Conservation (phyloP, 2,888 invertebrate genomes). For the Acleris emargana region DNA sequence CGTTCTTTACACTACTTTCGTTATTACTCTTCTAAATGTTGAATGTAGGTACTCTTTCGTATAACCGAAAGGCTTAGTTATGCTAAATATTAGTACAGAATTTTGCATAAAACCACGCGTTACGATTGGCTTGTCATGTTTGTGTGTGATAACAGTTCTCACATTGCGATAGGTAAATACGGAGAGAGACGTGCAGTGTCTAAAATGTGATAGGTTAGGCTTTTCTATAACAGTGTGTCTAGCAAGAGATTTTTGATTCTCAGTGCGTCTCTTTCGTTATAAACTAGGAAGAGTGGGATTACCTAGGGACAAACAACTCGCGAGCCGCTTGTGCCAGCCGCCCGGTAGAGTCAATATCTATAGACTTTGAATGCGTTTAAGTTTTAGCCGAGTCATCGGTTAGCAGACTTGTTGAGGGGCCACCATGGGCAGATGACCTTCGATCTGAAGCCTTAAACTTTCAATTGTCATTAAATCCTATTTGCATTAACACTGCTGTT, state of each 20-base stretch:
- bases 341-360: neutral
- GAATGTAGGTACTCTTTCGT: too few species aligned
- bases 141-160: slow-evolving; percentile 12
- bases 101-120: slow-evolving; percentile 14
- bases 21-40: slow-evolving; percentile 5
- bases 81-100: slow-evolving; percentile 17
- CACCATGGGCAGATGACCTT: too few species aligned
- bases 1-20: neutral
- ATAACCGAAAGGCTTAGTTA: too few species aligned
- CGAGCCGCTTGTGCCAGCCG: too few species aligned
- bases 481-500: too few species aligned
- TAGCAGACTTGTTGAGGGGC: neutral
- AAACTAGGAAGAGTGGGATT: too few species aligned
- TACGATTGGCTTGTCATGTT: slow-evolving; percentile 16
- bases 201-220: slow-evolving; percentile 9
- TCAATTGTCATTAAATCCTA: too few species aligned
- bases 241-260: too few species aligned
- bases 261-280: too few species aligned
- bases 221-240: neutral
- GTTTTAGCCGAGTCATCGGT: neutral
- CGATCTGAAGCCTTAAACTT: too few species aligned
- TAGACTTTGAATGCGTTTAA: neutral
- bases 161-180: neutral
- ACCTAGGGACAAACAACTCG: too few species aligned
- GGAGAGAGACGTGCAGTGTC: slow-evolving; percentile 9